These are phyloP conservation scores for Caenorhabditis macrosperma DNA, from an alignment of 2,888 invertebrate genomes.

Conservation along the genomic window DNA sequence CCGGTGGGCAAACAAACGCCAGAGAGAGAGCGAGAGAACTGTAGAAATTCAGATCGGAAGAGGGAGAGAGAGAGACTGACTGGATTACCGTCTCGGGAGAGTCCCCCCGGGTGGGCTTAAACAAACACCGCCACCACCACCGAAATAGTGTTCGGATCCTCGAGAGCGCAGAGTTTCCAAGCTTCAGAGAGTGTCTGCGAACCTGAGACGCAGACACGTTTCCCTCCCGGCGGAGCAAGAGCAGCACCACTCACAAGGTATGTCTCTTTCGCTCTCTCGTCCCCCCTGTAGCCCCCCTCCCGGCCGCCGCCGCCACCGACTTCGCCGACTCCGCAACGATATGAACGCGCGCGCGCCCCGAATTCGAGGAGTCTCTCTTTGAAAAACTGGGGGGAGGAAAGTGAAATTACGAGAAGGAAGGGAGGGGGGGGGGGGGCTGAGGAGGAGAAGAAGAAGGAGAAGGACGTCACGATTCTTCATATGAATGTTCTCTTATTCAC, in stretches of 20 bases:
- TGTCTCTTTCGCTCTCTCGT: too few species aligned
- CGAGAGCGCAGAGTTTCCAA: background rate
- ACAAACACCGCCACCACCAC: background rate
- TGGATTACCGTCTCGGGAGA: slow-evolving; percentile 1
- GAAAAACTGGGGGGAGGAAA: too few species aligned
- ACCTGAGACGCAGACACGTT: too few species aligned
- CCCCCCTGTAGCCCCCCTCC: background rate
- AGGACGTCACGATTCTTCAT: background rate
- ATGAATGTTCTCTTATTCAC: background rate
- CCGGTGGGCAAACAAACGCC: slow-evolving; percentile 7
- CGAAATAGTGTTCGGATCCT: background rate
- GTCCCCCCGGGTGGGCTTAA: background rate
- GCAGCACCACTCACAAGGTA: too few species aligned
- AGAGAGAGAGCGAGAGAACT: background rate
- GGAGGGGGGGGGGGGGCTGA: background rate
- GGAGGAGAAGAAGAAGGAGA: background rate
- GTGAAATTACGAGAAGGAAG: background rate
- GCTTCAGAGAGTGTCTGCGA: too few species aligned
- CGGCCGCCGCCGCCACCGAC: background rate
- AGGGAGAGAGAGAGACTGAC: background rate
- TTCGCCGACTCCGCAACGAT: too few species aligned
- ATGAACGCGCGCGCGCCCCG: too few species aligned
- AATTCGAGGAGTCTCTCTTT: too few species aligned
- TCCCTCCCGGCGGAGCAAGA: too few species aligned
- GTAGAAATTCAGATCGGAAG: background rate